A percentile compares a stretch with the other conserved stretches of the same genome.
phyloP scores from a whole-genome alignment of 2,113 vertebrate species.

The Thryonomys swinderianus region DNA sequence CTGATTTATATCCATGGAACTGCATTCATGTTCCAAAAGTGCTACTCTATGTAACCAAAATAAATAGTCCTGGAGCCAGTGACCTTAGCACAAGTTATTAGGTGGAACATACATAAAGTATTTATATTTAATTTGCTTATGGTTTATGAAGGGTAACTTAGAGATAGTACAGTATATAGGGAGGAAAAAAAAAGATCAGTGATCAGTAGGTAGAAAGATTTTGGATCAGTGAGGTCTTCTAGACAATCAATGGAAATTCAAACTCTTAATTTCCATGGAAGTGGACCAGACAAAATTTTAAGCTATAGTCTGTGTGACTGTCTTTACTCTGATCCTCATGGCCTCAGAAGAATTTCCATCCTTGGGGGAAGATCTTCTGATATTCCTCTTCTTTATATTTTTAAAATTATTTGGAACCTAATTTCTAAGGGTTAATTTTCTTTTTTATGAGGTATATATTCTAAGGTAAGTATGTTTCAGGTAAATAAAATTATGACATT shows the following conservation, averaged over 20 bases:
- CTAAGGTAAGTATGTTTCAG: neutral
- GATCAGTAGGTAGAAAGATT: neutral
- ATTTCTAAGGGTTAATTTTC: neutral
- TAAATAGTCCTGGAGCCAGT: neutral
- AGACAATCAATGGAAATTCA: neutral
- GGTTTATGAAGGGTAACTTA: neutral
- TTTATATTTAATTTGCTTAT: neutral
- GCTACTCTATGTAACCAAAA: neutral
- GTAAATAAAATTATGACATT: neutral
- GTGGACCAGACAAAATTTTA: neutral
- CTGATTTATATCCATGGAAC: neutral
- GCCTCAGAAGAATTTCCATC: neutral
- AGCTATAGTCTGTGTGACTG: neutral
- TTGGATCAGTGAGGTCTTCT: neutral
- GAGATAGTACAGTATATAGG: neutral
- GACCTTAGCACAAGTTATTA: neutral
- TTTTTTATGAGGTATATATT: neutral
- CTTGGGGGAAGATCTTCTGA: neutral
- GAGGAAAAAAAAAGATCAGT: neutral
- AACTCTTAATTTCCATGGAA: neutral
- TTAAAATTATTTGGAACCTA: neutral
- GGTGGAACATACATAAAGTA: neutral
- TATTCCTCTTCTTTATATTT: neutral
- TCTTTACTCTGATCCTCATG: neutral
- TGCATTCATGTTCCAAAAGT: neutral